Evolutionary conservation across 2,888 invertebrate genomes (phyloP).

Genomic region (Hyposoter didymator): DNA sequence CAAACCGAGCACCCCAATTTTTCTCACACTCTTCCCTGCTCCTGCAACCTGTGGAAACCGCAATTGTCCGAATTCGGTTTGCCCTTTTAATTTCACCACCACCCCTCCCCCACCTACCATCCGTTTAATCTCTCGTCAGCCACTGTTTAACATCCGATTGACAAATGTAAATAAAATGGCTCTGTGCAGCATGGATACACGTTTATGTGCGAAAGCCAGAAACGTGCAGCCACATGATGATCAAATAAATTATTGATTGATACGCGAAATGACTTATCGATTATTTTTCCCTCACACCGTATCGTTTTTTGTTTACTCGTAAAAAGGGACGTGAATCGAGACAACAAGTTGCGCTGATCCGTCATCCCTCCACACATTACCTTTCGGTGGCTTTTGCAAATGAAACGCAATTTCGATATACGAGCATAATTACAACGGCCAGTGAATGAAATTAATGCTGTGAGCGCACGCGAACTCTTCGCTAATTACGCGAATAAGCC

Average conservation of each 20-base stretch:
- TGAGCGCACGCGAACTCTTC: constrained; percentile 33
- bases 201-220: constrained; percentile 20
- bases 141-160: constrained; percentile 11
- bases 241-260: constrained; percentile 64
- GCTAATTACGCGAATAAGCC: constrained; percentile 58
- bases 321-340: background rate
- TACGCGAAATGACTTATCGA: background rate
- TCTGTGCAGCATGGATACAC: background rate
- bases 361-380: no score
- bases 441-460: constrained; percentile 60
- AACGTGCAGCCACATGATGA: constrained; percentile 34
- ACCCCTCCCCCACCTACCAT: background rate
- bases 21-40: background rate
- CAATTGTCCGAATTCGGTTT: background rate
- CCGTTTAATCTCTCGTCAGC: constrained; percentile 6
- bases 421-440: constrained; percentile 9
- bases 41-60: background rate
- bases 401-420: constrained; percentile 27
- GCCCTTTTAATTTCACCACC: constrained; percentile 14
- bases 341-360: background rate
- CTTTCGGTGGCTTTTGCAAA: background rate
- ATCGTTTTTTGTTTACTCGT: background rate
- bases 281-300: background rate
- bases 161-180: constrained; percentile 60
- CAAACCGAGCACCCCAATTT: background rate